Percentiles rank a stretch among this genome's conserved stretches.
These are phyloP conservation scores for Xestia c-nigrum DNA, from an alignment of 2,888 invertebrate genomes.

Conservation along the genomic window DNA sequence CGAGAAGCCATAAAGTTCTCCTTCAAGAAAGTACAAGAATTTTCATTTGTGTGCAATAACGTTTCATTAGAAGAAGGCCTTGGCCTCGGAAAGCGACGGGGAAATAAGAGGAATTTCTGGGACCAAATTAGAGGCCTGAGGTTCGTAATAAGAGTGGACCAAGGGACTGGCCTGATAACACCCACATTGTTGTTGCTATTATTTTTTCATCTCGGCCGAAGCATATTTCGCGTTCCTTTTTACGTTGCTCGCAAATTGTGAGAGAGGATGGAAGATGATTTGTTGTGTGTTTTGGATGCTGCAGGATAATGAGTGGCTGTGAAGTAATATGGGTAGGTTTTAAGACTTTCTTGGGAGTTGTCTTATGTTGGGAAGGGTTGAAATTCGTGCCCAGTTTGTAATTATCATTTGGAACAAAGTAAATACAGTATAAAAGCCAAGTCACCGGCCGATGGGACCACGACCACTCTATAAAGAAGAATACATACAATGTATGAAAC, in stretches of 20 bases:
- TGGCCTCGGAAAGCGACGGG: constrained; percentile 72
- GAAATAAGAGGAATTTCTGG: constrained; percentile 66
- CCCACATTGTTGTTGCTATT: constrained; percentile 84
- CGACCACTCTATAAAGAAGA: too few relatives aligned
- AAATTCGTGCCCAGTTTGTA: background rate
- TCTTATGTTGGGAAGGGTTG: background rate
- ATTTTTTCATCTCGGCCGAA: constrained; percentile 83
- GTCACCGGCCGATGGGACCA: too few relatives aligned
- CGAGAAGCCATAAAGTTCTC: constrained; percentile 7
- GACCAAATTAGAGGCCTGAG: constrained; percentile 84
- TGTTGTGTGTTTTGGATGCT: constrained; percentile 48
- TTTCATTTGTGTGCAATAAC: constrained; percentile 71
- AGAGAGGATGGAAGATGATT: constrained; percentile 50
- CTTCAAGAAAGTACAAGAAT: constrained; percentile 44
- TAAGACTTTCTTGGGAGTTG: background rate
- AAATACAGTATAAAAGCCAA: background rate
- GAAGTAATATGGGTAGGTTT: constrained; percentile 39
- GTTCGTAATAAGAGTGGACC: constrained; percentile 86
- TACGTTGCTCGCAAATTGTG: constrained; percentile 47
- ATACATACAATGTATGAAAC: background rate
- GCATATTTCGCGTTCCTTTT: constrained; percentile 74
- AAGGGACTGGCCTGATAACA: constrained; percentile 79
- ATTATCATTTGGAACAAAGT: background rate
- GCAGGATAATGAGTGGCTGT: constrained; percentile 39
- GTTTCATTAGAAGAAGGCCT: constrained; percentile 76